phyloP scores from a whole-genome alignment of 2,113 vertebrate genomes.

The Psittacus erithacus region DNA sequence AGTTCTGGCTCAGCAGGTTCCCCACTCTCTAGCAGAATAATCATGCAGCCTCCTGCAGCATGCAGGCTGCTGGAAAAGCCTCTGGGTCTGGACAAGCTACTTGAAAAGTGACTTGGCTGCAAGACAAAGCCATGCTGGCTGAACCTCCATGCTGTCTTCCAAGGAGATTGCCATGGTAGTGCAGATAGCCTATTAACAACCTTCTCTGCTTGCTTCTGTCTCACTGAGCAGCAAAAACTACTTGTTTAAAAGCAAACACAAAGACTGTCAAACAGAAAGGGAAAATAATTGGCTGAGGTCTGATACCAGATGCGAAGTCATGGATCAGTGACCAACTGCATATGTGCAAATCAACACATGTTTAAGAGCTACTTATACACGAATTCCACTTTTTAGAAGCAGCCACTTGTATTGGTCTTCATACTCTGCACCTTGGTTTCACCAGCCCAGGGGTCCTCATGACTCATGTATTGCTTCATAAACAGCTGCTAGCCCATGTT shows the following conservation, averaged over 20 bases:
- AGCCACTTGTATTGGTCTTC: neutral
- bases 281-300: neutral
- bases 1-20: slow-evolving; percentile 17
- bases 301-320: neutral
- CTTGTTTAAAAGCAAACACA: neutral
- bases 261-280: neutral
- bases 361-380: neutral
- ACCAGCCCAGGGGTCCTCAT: neutral
- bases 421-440: neutral
- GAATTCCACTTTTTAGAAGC: neutral
- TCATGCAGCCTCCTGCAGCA: neutral
- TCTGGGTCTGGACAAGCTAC: neutral
- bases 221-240: neutral
- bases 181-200: neutral
- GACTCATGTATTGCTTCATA: neutral
- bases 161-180: neutral
- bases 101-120: slow-evolving; percentile 4
- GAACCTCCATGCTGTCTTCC: neutral
- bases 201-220: neutral
- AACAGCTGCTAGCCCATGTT: rapidly evolving
- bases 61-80: neutral
- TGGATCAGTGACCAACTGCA: neutral
- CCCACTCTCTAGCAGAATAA: slow-evolving; percentile 26
- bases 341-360: neutral
- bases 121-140: neutral